Base-by-base conservation (phyloP, 1,140 invertebrate species). In the Drepana arcuata region DNA sequence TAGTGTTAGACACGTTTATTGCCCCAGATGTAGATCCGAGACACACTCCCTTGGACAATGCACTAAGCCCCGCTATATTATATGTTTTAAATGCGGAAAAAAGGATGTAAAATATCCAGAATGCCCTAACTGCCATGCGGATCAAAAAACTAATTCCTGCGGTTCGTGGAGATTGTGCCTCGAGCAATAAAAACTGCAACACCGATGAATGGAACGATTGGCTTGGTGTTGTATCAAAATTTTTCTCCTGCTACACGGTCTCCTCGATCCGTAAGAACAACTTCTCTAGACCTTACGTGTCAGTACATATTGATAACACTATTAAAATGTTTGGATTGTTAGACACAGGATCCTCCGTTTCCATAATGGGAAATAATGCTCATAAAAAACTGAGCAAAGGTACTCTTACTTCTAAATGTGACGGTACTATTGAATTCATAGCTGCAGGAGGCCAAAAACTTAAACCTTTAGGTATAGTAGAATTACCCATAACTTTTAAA, bases 341-440 rank as follows among this genome's bases (percentile, higher is more conserved):
- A 10, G 48, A 52, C 45, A 44, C 45, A 7, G 49, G 54, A n/a
- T 37, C 45, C 3, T 35, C 30, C 0, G 28, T 53, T 7, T 34
- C 39, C 24, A 41, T 52, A 15, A 7, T 57, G 11, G 48, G 54
- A 16, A 49, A 46, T n/a, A 33, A 41, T 25, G 25, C 33, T 1
- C 44, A 47, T 16, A 6, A 11, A 12, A 1, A 10, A 3, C 32
- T 46, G 1, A 21, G 27, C 1, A 16, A 37, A 4, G 2, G 2
- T 18, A 38, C 24, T 10, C 12, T 32, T 23, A 14, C 2, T 0
- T 14, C 36, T 11, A 2, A 16, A 1, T 15, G 2, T n/a, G 7
- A 16, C 11, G 1, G 15, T 12, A 26, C 6, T 4, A 9, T 21
- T 10, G 6, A 26, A 14, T 11, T 47, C 16, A 23, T 7, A 23